Percentiles rank a stretch among this genome's conserved stretches.
Conservation (phyloP, 2,888 invertebrate genomes). For the Agrochola macilenta region DNA sequence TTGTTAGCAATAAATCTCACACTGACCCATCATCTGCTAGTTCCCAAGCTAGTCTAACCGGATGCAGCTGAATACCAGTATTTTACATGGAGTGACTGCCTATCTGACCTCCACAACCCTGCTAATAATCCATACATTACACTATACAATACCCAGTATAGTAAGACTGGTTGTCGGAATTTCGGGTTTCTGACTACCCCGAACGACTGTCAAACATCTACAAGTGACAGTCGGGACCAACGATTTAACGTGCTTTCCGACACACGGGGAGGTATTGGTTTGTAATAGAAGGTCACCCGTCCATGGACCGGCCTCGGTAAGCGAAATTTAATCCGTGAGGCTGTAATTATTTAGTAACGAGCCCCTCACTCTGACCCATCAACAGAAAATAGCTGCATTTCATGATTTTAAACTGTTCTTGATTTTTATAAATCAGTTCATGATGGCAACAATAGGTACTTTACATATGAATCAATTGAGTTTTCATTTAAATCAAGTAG, state of each 20-base stretch:
- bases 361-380: not conserved
- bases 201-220: too few species aligned
- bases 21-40: not conserved
- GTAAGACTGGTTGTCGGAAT: not conserved
- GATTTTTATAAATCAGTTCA: not conserved
- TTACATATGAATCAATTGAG: not conserved
- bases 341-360: too few species aligned
- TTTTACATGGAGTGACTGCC: not conserved
- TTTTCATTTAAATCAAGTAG: not conserved
- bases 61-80: not conserved
- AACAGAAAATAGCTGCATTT: not conserved
- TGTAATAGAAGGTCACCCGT: too few species aligned
- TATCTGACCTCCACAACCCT: not conserved
- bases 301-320: too few species aligned
- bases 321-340: too few species aligned
- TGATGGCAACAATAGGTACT: too few species aligned
- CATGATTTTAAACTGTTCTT: not conserved
- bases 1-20: not conserved
- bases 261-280: too few species aligned
- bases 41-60: not conserved
- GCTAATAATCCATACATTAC: too few species aligned
- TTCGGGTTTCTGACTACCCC: too few species aligned
- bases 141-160: not conserved
- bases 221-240: too few species aligned
- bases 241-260: too few species aligned